phyloP scores from a whole-genome alignment of 1,140 invertebrate species.

The Apocrypta bakeri region DNA sequence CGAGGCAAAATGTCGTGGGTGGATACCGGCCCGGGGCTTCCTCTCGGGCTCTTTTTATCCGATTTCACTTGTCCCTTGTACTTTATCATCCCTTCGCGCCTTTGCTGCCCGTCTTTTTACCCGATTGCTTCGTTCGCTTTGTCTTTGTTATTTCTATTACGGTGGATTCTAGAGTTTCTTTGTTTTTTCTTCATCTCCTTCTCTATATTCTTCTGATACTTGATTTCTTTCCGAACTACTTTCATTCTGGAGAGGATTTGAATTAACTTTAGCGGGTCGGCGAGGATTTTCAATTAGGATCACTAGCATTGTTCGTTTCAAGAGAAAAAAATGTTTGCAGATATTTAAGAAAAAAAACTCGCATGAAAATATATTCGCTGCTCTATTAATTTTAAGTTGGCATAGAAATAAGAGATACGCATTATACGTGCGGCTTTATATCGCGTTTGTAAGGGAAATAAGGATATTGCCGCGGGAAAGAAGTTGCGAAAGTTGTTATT shows the following conservation, averaged over 20 bases:
- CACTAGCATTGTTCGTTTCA: not conserved
- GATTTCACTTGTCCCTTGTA: not conserved
- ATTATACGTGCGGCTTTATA: not conserved
- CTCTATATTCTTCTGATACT: not conserved
- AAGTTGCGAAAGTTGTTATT: conserved; percentile 36
- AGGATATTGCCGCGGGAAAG: not conserved
- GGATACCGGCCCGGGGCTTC: conserved; percentile 14
- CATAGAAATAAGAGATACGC: not conserved
- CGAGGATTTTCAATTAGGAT: conserved; percentile 20
- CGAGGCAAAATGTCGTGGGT: conserved; percentile 60
- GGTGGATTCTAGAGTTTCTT: not conserved
- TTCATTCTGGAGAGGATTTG: not conserved
- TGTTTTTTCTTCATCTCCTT: not conserved
- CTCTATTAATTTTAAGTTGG: too few relatives aligned
- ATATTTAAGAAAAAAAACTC: too few relatives aligned
- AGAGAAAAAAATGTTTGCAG: too few relatives aligned
- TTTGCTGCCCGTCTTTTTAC: too few relatives aligned
- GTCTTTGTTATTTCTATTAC: not conserved
- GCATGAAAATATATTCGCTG: too few relatives aligned
- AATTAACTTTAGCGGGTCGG: not conserved
- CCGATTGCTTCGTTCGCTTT: not conserved
- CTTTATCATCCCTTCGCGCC: not conserved
- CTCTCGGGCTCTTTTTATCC: not conserved
- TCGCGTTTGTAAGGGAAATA: not conserved
- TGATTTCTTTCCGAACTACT: not conserved